Base-by-base conservation (phyloP, 2,797 vertebrate species). In the Eulemur albifrons region DNA sequence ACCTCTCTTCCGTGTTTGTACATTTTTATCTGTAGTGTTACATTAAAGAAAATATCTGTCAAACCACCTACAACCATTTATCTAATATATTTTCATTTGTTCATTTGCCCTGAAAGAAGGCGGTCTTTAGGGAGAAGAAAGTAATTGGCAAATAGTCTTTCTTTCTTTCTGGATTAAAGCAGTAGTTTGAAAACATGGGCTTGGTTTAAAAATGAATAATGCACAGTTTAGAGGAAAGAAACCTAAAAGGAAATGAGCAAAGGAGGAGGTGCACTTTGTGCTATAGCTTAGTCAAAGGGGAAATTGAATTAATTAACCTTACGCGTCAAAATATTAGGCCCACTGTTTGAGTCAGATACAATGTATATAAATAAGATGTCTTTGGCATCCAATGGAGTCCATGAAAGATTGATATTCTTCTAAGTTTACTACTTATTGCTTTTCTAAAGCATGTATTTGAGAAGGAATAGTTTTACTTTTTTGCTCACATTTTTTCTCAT, bases 341-440 rank as follows among this genome's bases (percentile, higher is more conserved):
- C 27, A 2, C 2, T n/a, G 30, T 50, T 54, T 35, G 3, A 23
- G 7, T 23, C 11, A 8, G 30, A 6, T 4, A 11, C 20, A 2
- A 23, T 12, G 30, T 14, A 25, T 11, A 14, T 23, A 52, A 18
- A 1, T 11, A 23, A 45, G 48, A 32, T 12, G 0, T 25, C 0
- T 27, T 11, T 69, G 27, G 15, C 14, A 3, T 79, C 21, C 38
- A 13, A 6, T 1, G 0, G 4, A 1, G 4, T 8, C 45, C 1
- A 0, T 5, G 32, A 57, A 50, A 23, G 3, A 35, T 1, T 0
- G 35, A 1, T 10, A 6, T 59, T 38, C 2, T 25, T 69, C n/a
- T 45, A 15, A 61, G 5, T 25, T 79, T 25, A 2, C 7, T 27
- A 9, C 0, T 17, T 0, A 4, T 4, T 45, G 65, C 65, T 88